These are phyloP conservation scores for Fopius arisanus DNA, from an alignment of 1,140 invertebrate species.

Conservation along the genomic window DNA sequence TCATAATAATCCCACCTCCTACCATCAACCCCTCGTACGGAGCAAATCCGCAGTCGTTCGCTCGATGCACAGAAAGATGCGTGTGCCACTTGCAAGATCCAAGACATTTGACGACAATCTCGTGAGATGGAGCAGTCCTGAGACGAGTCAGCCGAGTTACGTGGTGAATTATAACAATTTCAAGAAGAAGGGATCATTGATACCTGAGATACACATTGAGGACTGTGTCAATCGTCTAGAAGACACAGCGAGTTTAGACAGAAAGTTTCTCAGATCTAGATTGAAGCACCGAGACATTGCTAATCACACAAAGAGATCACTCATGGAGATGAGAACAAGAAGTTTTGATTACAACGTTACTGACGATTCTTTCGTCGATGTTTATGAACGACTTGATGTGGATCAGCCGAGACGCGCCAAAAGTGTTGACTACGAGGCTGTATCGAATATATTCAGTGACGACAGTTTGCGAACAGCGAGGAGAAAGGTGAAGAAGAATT, in stretches of 20 bases:
- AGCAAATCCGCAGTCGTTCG: constrained; percentile 66
- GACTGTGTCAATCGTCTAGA: constrained; percentile 46
- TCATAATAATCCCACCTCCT: constrained; percentile 50
- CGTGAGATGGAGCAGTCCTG: constrained; percentile 57
- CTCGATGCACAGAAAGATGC: constrained; percentile 64
- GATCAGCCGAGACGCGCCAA: constrained; percentile 48
- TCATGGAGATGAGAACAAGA: constrained; percentile 42
- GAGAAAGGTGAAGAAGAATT: constrained; percentile 58
- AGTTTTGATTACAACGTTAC: constrained; percentile 53
- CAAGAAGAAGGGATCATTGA: constrained; percentile 45
- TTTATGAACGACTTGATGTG: neutral
- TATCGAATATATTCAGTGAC: constrained; percentile 63
- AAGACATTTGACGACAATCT: constrained; percentile 62
- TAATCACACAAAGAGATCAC: neutral
- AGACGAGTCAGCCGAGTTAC: constrained; percentile 59
- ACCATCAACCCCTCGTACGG: constrained; percentile 62
- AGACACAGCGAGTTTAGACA: neutral
- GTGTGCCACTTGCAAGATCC: constrained; percentile 61
- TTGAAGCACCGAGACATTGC: neutral
- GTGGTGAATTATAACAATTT: constrained; percentile 53
- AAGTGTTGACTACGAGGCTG: constrained; percentile 59
- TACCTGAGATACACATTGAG: constrained; percentile 59
- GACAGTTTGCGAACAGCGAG: constrained; percentile 61
- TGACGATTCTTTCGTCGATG: constrained; percentile 35
- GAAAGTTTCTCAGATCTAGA: neutral